Conservation (phyloP, 2,888 invertebrate genomes). For the Chloroclystis v-ata region DNA sequence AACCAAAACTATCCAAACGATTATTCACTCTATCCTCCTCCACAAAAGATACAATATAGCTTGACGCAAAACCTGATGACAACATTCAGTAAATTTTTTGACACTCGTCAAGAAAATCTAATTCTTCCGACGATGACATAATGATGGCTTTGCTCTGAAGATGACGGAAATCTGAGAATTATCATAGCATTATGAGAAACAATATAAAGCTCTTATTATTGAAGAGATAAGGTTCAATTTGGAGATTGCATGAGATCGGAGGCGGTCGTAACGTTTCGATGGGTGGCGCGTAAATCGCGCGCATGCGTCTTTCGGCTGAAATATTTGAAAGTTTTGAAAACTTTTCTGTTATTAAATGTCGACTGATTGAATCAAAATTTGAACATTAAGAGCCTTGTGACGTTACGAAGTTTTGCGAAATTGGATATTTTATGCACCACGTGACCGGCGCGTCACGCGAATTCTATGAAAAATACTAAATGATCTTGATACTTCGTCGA, state of each 20-base stretch:
- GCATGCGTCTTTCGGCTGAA: slow-evolving; percentile 70
- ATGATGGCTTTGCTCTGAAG: slow-evolving; percentile 71
- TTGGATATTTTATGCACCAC: too few species aligned
- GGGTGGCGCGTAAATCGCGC: slow-evolving; percentile 74
- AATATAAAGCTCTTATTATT: slow-evolving; percentile 48
- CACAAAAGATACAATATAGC: slow-evolving; percentile 37
- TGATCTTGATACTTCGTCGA: too few species aligned
- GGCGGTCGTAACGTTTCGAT: slow-evolving; percentile 75
- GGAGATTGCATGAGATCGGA: slow-evolving; percentile 51
- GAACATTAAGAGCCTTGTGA: too few species aligned
- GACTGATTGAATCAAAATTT: too few species aligned
- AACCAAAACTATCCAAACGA: slow-evolving; percentile 29
- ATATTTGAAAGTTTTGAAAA: slow-evolving; percentile 52
- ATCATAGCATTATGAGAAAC: slow-evolving; percentile 50
- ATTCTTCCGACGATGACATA: slow-evolving; percentile 69
- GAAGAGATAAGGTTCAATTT: slow-evolving; percentile 64
- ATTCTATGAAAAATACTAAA: too few species aligned
- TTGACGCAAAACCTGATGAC: slow-evolving; percentile 28
- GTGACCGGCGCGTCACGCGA: too few species aligned
- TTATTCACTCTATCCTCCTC: slow-evolving; percentile 37
- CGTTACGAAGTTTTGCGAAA: too few species aligned
- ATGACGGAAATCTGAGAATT: slow-evolving; percentile 58
- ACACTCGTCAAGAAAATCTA: slow-evolving; percentile 65
- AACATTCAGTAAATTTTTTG: slow-evolving; percentile 48
- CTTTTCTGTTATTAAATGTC: slow-evolving; percentile 33